phyloP scores from a whole-genome alignment of 2,113 vertebrate species.

The Hypomesus transpacificus region DNA sequence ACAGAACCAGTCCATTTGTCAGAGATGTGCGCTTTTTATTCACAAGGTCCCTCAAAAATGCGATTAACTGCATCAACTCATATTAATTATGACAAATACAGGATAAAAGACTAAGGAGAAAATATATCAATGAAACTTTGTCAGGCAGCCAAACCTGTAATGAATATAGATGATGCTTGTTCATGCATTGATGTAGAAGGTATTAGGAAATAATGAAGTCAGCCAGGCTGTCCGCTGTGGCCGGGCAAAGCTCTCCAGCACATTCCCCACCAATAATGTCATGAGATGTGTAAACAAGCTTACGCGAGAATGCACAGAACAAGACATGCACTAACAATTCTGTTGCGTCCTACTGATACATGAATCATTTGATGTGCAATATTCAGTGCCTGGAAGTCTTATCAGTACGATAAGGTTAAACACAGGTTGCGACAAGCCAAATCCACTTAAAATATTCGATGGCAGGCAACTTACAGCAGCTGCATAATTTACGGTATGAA shows the following conservation, averaged over 20 bases:
- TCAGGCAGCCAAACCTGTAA: conserved; percentile 22
- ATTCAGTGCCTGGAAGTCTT: background rate
- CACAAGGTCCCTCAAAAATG: conserved; percentile 2
- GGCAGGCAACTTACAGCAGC: background rate
- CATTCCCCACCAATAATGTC: background rate
- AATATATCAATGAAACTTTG: conserved; percentile 8
- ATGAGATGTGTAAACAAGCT: conserved; percentile 4
- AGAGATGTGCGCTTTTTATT: background rate
- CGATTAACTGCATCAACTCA: conserved; percentile 17
- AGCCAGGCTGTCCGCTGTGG: background rate
- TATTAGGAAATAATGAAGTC: conserved; percentile 15
- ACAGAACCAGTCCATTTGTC: conserved; percentile 1
- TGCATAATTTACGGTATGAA: background rate
- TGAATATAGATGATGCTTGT: conserved; percentile 29
- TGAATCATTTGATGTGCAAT: background rate
- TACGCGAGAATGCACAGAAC: background rate
- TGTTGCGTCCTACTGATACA: background rate
- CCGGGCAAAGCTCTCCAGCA: background rate
- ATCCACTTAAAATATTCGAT: background rate
- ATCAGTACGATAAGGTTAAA: background rate
- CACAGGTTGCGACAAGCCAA: background rate
- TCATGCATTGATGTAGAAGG: conserved; percentile 18
- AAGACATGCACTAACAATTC: background rate
- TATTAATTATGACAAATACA: conserved; percentile 21
- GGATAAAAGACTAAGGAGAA: conserved; percentile 12